Conservation (phyloP, 2,113 vertebrate genomes). For the Anhinga anhinga region DNA sequence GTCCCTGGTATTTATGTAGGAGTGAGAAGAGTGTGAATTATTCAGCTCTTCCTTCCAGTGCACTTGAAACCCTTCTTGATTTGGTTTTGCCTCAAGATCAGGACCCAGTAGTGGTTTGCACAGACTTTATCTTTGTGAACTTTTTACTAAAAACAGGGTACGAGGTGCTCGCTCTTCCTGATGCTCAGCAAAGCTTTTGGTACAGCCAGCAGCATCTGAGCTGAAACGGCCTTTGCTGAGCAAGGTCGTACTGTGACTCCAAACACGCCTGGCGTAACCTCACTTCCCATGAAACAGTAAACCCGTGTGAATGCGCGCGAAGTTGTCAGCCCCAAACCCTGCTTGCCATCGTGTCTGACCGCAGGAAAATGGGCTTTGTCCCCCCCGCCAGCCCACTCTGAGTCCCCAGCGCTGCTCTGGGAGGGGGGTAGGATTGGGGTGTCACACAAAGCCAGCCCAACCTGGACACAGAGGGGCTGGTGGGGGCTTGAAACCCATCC, state of each 20-base stretch:
- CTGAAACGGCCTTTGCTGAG: background rate
- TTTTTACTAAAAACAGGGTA: background rate
- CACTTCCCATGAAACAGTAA: background rate
- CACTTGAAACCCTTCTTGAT: slow-evolving; percentile 29
- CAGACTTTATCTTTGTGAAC: background rate
- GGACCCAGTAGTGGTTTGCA: background rate
- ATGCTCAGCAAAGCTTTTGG: background rate
- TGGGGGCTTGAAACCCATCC: background rate
- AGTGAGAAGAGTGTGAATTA: background rate
- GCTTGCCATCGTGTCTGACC: background rate
- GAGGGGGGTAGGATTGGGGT: background rate
- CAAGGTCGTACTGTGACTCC: background rate
- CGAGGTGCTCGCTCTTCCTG: background rate
- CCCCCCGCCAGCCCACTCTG: rapidly evolving
- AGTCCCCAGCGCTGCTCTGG: background rate
- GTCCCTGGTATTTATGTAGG: slow-evolving; percentile 45
- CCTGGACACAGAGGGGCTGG: background rate
- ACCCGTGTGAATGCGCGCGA: rapidly evolving
- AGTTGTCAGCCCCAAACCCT: background rate
- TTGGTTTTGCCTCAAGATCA: slow-evolving; percentile 18
- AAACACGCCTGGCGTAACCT: background rate
- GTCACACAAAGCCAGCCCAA: background rate
- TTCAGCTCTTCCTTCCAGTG: background rate
- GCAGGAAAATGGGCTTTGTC: background rate
- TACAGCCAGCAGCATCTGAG: background rate